Percentiles rank a stretch among this genome's conserved stretches.
phyloP scores from a whole-genome alignment of 2,113 vertebrate genomes.

The Saimiri boliviensis region DNA sequence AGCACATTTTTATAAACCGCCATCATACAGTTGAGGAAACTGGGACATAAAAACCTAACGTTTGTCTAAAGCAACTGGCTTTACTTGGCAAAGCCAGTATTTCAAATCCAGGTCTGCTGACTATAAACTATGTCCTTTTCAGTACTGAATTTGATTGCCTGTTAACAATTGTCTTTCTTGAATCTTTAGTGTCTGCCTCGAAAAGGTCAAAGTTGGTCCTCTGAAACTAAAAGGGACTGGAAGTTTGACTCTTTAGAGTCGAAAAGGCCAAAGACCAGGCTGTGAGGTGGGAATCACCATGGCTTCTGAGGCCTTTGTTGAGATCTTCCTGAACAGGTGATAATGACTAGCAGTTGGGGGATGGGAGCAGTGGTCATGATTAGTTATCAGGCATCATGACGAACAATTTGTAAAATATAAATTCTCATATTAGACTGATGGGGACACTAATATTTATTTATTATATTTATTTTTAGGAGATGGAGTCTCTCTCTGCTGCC shows the following conservation, averaged over 20 bases:
- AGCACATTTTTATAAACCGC: neutral
- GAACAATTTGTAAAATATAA: neutral
- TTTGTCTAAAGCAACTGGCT: neutral
- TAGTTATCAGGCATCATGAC: neutral
- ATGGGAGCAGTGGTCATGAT: accelerated
- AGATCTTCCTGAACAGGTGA: neutral
- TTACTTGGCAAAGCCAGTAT: neutral
- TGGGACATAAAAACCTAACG: neutral
- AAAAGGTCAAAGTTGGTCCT: neutral
- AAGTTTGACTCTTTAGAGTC: neutral
- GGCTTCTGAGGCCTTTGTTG: neutral
- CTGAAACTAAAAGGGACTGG: neutral
- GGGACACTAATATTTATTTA: neutral
- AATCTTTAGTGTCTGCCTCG: neutral
- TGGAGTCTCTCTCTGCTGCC: too few relatives aligned
- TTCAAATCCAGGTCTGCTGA: neutral
- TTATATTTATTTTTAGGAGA: too few relatives aligned
- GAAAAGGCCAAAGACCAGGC: neutral
- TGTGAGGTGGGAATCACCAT: neutral
- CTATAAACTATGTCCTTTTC: neutral
- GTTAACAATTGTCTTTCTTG: neutral
- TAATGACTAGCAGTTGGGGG: accelerated
- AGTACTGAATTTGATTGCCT: neutral
- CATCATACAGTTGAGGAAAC: neutral
- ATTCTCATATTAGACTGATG: neutral